These are phyloP conservation scores for Drosophila pallidifrons DNA, from an alignment of 1,140 invertebrate species.

Conservation along the genomic window DNA sequence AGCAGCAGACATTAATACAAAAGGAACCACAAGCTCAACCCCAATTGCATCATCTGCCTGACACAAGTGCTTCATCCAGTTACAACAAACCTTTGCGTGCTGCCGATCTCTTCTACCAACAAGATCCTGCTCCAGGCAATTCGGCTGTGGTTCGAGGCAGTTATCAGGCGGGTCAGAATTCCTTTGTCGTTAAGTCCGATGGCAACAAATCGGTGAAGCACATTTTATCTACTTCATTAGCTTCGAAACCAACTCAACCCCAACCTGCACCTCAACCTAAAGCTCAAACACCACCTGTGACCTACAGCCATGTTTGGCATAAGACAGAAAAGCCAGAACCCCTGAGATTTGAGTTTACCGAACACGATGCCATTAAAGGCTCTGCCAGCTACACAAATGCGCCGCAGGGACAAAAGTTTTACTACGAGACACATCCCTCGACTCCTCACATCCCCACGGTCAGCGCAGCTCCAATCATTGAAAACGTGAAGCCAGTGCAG, in stretches of 20 bases:
- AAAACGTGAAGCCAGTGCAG: conserved; percentile 47
- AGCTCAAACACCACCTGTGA: background rate
- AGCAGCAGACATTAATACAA: conserved; percentile 18
- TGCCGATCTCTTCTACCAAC: conserved; percentile 75
- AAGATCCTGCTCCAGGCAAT: conserved; percentile 65
- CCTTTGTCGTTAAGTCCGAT: conserved; percentile 78
- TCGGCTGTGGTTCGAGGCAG: conserved; percentile 74
- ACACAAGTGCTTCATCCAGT: conserved; percentile 56
- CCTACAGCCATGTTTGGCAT: conserved; percentile 45
- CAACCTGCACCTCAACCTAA: conserved; percentile 19
- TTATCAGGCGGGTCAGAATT: conserved; percentile 74
- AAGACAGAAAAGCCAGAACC: conserved; percentile 68
- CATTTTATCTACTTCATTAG: conserved; percentile 55
- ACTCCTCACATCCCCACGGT: conserved; percentile 37
- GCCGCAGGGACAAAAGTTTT: conserved; percentile 52
- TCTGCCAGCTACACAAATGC: conserved; percentile 68
- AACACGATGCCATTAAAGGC: conserved; percentile 73
- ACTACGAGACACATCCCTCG: conserved; percentile 60
- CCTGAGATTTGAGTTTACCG: conserved; percentile 78
- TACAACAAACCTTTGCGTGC: conserved; percentile 73
- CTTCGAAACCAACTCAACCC: conserved; percentile 42
- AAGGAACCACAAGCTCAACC: conserved; percentile 41
- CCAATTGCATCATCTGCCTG: conserved; percentile 19
- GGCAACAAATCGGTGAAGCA: conserved; percentile 80
- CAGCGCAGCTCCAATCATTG: conserved; percentile 9